phyloP scores from a whole-genome alignment of 2,113 vertebrate species.

The Ariopsis seemanni region DNA sequence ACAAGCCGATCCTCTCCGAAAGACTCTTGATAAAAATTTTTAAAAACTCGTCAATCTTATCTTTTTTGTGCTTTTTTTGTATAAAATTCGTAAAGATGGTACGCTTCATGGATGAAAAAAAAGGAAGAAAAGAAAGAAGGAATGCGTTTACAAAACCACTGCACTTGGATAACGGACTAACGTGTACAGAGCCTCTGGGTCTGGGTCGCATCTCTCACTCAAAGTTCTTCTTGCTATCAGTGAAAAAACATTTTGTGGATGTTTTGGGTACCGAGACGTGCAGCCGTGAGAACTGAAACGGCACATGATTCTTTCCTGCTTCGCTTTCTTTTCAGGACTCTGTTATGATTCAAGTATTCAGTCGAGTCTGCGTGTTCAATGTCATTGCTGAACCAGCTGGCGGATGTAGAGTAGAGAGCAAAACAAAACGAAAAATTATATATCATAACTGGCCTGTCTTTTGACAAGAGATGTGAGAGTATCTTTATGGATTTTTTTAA shows the following conservation, averaged over 20 bases:
- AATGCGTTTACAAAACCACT: constrained; percentile 97
- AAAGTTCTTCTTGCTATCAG: constrained; percentile 81
- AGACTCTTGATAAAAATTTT: constrained; percentile 58
- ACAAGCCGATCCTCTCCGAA: constrained; percentile 62
- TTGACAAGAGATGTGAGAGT: constrained; percentile 88
- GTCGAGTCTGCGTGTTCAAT: constrained; percentile 69
- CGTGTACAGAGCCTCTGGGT: constrained; percentile 74
- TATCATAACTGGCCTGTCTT: constrained; percentile 81
- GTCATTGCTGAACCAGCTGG: constrained; percentile 47
- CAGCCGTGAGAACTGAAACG: constrained; percentile 54
- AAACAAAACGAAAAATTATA: constrained; percentile 66
- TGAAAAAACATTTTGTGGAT: constrained; percentile 79
- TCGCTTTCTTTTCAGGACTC: constrained; percentile 74
- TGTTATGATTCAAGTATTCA: constrained; percentile 81
- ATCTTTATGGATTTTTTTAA: constrained; percentile 91
- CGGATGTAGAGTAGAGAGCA: constrained; percentile 44
- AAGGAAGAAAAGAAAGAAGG: constrained; percentile 66
- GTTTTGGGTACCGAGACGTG: neutral
- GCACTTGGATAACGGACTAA: constrained; percentile 79
- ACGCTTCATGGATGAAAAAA: constrained; percentile 79
- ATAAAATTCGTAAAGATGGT: constrained; percentile 87
- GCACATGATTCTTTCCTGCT: constrained; percentile 63
- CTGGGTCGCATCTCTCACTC: constrained; percentile 78
- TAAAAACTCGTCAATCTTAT: constrained; percentile 52
- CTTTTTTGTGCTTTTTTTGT: constrained; percentile 76